These are phyloP conservation scores for Papilio polyxenes DNA, from an alignment of 1,140 invertebrate species.

Conservation along the genomic window DNA sequence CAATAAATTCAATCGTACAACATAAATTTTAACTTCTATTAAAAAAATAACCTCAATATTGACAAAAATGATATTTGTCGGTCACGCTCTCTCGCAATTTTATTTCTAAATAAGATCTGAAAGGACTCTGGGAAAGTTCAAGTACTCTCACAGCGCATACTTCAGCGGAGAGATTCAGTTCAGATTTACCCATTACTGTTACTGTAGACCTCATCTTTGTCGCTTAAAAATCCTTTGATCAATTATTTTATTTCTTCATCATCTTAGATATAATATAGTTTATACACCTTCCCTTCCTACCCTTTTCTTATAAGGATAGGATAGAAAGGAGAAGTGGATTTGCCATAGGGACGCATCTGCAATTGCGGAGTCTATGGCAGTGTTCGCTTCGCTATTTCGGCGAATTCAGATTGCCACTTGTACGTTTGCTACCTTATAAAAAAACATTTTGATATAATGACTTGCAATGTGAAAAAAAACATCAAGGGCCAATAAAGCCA, in stretches of 20 bases:
- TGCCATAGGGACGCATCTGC: no score
- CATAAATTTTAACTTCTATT: neutral
- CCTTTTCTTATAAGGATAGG: no score
- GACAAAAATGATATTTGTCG: constrained; percentile 26
- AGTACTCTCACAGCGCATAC: neutral
- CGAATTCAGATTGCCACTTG: no score
- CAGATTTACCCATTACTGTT: constrained; percentile 29
- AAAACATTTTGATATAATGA: no score
- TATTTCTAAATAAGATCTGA: constrained; percentile 33
- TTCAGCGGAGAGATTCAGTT: constrained; percentile 24
- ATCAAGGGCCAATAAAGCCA: no score
- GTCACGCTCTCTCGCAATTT: constrained; percentile 11
- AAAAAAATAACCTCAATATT: constrained; percentile 17
- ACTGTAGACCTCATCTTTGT: constrained; percentile 25
- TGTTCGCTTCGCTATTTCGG: no score
- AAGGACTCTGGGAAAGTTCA: constrained; percentile 27
- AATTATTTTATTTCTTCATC: neutral
- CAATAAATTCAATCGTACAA: neutral
- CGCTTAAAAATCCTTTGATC: neutral
- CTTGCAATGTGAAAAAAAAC: no score
- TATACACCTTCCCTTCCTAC: no score
- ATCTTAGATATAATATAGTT: no score
- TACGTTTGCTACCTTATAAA: no score
- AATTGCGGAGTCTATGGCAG: no score
- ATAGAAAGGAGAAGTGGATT: no score